Evolutionary conservation across 2,113 vertebrate genomes (phyloP), one percentile per base, ranked within the genome.

Genomic region (Nibea albiflora): DNA sequence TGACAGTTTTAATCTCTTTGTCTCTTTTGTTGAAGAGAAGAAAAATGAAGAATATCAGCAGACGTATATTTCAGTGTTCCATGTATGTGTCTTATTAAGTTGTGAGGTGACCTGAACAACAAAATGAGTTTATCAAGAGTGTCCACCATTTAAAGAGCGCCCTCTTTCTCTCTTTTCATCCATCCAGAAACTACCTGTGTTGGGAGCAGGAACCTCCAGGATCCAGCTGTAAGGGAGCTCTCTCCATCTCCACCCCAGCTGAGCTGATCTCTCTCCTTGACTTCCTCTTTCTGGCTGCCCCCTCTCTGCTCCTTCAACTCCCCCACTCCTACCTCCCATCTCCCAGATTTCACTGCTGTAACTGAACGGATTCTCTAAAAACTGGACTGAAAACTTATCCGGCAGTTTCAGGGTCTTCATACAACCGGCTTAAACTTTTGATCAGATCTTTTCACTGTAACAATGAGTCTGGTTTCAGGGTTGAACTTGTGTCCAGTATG

Each of bases 111-210:
- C 31, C 31, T 56, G 12, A 63, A 22, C 12, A 60, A 5, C 52
- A 54, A 54, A 54, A 22, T 24, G 11, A 56, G n/a, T 11, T 54
- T 3, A 54, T 54, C 1, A 54, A 54, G n/a, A 5, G n/a, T 24
- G 54, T 15, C n/a, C 52, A 11, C 14, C 11, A 46, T 46, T 46
- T 46, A 12, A 46, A 46, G 14, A 46, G 4, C 44, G 4, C 54
- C 35, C 31, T 15, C 20, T 44, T 17, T 46, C 20, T 53, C 6
- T 62, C 19, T 39, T 39, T 39, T 39, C 49, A 1, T 72, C 75
- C 61, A 17, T 72, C 1, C 85, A 96, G 96, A 96, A 94, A 88
- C 89, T 92, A 77, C 93, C 94, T 82, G 94, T 94, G 72, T 84
- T 93, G 67, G 67, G 47, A 93, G 78, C 90, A 63, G 93, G 88